Evolutionary conservation across 2,797 vertebrate genomes (phyloP), one percentile per base, ranked within the genome.

Genomic region (Urophycis tenuis): DNA sequence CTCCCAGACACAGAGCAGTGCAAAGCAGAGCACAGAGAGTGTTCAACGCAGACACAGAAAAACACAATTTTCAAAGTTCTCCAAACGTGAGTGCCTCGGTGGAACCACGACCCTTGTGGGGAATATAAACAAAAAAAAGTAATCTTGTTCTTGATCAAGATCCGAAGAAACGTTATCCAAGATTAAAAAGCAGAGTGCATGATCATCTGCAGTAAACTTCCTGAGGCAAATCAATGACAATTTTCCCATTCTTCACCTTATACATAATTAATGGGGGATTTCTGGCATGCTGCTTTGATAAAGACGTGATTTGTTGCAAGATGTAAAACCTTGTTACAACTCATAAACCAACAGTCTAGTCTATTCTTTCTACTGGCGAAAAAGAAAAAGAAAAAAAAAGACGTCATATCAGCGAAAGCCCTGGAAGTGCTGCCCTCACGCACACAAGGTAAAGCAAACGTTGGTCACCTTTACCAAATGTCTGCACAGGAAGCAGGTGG

Each of bases 401-500:
- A 45, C 22, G 45, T 22, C 5, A 49, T 49, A 49, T 22, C 15
- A 49, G 19, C 19, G 22, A 22, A 49, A 49, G 45, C 45, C 45
- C 45, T 22, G 22, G 45, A 15, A 19, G 17, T 14, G 5, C 19
- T 49, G 45, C 17, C 45, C 45, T 0, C 19, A 53, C 49, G 9
- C 49, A 53, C 49, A n/a, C 4, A n/a, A 22, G 19, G 45, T 49
- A 49, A 49, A 49, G 1, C 4, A 70, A 70, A 70, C 67, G 11
- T 34, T 71, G 29, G 19, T 71, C 22, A 32, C 31, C 70, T 71
- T 34, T 5, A 33, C 70, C 60, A 67, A 19, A 84, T 0, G 72
- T 73, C 70, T 85, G 82, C 79, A 80, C 79, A 88, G 87, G 88
- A 91, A 90, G 78, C 82, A 75, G 87, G 82, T 86, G 85, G 67